phyloP scores from a whole-genome alignment of 1,140 invertebrate genomes.

The Batillaria attramentaria region DNA sequence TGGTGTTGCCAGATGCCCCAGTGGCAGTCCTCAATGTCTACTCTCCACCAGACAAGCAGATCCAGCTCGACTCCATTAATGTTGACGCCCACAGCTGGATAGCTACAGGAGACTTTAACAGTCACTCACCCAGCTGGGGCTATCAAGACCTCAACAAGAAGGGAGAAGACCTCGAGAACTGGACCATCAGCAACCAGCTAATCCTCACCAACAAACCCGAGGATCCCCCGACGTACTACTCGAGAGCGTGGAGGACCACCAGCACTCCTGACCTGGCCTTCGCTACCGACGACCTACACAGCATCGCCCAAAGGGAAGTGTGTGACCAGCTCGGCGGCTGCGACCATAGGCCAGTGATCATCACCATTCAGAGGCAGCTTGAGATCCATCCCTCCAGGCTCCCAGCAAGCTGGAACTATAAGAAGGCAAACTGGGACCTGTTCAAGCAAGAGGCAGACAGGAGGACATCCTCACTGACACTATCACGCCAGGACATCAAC shows the following conservation, averaged over 20 bases:
- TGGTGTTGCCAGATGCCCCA: slow-evolving; percentile 12
- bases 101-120: slow-evolving; percentile 34
- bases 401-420: slow-evolving; percentile 21
- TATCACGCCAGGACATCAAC: slow-evolving; percentile 3
- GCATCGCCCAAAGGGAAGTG: slow-evolving; percentile 16
- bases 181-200: slow-evolving; percentile 5
- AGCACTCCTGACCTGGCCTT: slow-evolving; percentile 31
- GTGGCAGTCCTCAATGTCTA: slow-evolving; percentile 34
- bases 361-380: slow-evolving; percentile 6
- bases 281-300: slow-evolving; percentile 32
- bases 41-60: slow-evolving; percentile 32
- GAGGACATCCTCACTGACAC: not conserved
- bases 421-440: slow-evolving; percentile 22
- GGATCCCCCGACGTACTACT: slow-evolving; percentile 8
- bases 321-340: slow-evolving; percentile 18
- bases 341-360: slow-evolving; percentile 28
- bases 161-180: slow-evolving; percentile 17
- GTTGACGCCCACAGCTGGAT: slow-evolving; percentile 25
- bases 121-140: slow-evolving; percentile 36
- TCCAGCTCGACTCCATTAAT: slow-evolving; percentile 3
- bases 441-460: slow-evolving; percentile 15
- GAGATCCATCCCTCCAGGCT: slow-evolving; percentile 1
- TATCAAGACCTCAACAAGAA: slow-evolving; percentile 27
- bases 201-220: slow-evolving; percentile 1
- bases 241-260: not conserved